phyloP scores from a whole-genome alignment of 1,140 invertebrate species.

The Oscheius sp. region DNA sequence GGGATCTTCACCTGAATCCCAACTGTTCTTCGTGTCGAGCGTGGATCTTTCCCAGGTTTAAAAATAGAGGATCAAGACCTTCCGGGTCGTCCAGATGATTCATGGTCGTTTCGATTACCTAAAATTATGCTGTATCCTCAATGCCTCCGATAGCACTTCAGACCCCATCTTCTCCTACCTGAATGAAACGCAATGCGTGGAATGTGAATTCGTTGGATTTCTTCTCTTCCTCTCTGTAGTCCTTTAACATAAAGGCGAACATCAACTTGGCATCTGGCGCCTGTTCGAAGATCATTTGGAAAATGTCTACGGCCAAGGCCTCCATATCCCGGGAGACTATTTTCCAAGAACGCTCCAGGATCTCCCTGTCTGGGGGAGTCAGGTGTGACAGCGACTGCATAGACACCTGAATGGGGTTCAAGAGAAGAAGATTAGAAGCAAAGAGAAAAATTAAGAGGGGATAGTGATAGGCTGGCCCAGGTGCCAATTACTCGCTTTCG shows the following conservation, averaged over 20 bases:
- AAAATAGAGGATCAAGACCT: constrained; percentile 20
- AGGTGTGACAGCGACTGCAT: constrained; percentile 24
- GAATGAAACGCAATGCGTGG: constrained; percentile 27
- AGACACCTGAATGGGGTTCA: not conserved
- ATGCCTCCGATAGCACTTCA: not conserved
- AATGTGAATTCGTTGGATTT: constrained; percentile 33
- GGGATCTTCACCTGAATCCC: constrained; percentile 25
- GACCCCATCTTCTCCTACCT: not conserved
- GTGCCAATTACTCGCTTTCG: too few relatives aligned
- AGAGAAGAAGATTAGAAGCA: too few relatives aligned
- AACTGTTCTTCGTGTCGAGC: constrained; percentile 30
- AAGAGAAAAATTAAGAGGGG: too few relatives aligned
- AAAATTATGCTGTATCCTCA: not conserved
- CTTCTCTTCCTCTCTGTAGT: constrained; percentile 30
- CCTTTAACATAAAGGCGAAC: constrained; percentile 35
- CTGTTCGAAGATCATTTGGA: constrained; percentile 37
- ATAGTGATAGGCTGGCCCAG: too few relatives aligned
- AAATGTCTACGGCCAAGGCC: constrained; percentile 30
- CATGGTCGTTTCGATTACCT: constrained; percentile 36
- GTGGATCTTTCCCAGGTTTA: constrained; percentile 31
- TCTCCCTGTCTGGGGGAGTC: constrained; percentile 15
- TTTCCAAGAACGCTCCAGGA: constrained; percentile 20
- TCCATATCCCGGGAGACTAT: constrained; percentile 36
- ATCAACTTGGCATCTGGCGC: constrained; percentile 32
- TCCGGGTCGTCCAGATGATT: constrained; percentile 17